phyloP scores from a whole-genome alignment of 64 coral and sea anemone species.

The Pocillopora verrucosa region DNA sequence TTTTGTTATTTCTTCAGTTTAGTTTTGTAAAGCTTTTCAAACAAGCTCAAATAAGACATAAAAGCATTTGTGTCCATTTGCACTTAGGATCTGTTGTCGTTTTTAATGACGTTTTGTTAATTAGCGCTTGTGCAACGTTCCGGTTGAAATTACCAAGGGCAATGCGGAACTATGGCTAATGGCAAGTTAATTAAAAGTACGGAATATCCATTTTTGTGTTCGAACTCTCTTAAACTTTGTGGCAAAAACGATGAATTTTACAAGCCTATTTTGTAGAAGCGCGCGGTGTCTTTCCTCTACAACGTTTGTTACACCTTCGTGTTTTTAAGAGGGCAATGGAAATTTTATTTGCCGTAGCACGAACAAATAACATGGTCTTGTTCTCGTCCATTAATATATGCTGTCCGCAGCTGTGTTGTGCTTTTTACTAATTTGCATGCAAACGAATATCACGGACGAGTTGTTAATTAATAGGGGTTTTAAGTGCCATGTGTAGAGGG shows the following conservation, averaged over 20 bases:
- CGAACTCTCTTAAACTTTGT: slow-evolving; percentile 2
- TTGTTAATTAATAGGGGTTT: slow-evolving; percentile 53
- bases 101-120: slow-evolving; percentile 38
- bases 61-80: slow-evolving; percentile 12
- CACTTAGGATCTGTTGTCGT: neutral
- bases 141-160: slow-evolving; percentile 36
- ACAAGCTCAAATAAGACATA: neutral
- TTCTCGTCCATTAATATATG: slow-evolving; percentile 15
- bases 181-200: slow-evolving; percentile 42
- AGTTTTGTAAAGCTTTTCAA: slow-evolving; percentile 24
- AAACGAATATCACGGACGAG: slow-evolving; percentile 46
- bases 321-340: neutral
- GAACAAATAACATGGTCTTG: neutral
- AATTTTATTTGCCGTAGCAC: neutral
- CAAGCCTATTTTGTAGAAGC: neutral
- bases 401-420: slow-evolving; percentile 10
- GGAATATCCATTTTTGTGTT: slow-evolving; percentile 24
- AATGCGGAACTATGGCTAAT: slow-evolving; percentile 38
- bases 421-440: slow-evolving; percentile 45
- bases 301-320: neutral
- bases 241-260: neutral
- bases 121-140: slow-evolving; percentile 17
- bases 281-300: neutral
- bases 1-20: neutral
- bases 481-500: slow-evolving; percentile 47